Conservation (phyloP, 2,113 vertebrate species). For the Isurus oxyrinchus region DNA sequence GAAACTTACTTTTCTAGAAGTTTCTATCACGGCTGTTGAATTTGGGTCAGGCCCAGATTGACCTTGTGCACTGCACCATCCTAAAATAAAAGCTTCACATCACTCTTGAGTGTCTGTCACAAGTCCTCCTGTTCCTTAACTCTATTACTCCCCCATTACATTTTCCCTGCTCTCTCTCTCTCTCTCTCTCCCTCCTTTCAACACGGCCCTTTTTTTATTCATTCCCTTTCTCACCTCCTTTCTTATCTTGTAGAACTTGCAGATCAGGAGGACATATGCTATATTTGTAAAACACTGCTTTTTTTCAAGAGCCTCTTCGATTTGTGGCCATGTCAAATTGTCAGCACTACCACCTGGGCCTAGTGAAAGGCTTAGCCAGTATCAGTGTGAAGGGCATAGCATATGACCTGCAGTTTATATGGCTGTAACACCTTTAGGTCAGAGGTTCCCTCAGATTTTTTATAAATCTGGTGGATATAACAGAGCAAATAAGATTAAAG, state of each 20-base stretch:
- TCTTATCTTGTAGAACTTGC: background rate
- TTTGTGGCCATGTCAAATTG: conserved; percentile 4
- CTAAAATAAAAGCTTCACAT: background rate
- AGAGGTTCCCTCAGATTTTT: conserved; percentile 71
- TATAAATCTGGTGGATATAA: conserved; percentile 74
- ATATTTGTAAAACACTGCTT: background rate
- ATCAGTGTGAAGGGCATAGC: conserved; percentile 62
- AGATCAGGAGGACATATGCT: background rate
- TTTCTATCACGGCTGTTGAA: background rate
- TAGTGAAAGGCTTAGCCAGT: conserved; percentile 48
- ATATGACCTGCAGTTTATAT: conserved; percentile 60
- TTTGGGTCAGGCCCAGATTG: background rate
- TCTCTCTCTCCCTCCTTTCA: background rate
- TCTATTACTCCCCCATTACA: background rate
- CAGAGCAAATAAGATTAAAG: conserved; percentile 83
- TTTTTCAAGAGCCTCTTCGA: background rate
- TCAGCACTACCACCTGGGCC: background rate
- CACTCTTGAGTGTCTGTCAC: background rate
- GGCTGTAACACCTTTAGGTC: conserved; percentile 68
- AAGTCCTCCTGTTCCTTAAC: background rate
- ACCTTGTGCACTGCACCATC: background rate
- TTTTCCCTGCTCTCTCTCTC: background rate
- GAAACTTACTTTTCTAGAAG: background rate
- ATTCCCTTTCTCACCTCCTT: background rate
- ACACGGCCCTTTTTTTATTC: background rate